phyloP scores from a whole-genome alignment of 2,113 vertebrate species.

The Caracal caracal region DNA sequence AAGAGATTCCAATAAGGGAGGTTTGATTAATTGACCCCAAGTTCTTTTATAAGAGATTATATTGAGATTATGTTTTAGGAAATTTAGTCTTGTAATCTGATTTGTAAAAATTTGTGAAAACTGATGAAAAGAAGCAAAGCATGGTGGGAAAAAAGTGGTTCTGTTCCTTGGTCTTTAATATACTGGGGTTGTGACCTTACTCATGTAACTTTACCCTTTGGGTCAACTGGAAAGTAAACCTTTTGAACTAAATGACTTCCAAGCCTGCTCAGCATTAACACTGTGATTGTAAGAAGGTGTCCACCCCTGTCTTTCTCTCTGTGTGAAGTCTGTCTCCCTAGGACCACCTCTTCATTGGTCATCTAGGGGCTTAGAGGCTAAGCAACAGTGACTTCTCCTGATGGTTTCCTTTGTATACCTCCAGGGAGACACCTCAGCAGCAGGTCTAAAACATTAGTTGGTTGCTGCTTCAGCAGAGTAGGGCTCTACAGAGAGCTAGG shows the following conservation, averaged over 20 bases:
- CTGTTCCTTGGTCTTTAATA: not conserved
- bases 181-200: not conserved
- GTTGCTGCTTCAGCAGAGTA: not conserved
- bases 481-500: not conserved
- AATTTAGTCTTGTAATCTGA: not conserved
- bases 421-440: not conserved
- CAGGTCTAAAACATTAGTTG: not conserved
- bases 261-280: not conserved
- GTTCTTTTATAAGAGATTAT: not conserved
- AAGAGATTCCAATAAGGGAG: not conserved
- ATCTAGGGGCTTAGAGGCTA: not conserved
- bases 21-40: not conserved
- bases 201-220: not conserved
- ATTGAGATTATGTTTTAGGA: not conserved
- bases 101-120: not conserved
- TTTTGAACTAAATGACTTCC: not conserved
- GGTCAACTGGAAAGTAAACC: not conserved
- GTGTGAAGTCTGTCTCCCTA: not conserved
- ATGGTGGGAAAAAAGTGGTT: not conserved
- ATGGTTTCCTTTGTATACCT: not conserved
- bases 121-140: not conserved
- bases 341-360: not conserved
- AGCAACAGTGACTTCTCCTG: not conserved
- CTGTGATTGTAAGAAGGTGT: not conserved
- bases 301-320: not conserved